A percentile compares a stretch with the other conserved stretches of the same genome.
These are phyloP conservation scores for Gnatocerus cornutus DNA, from an alignment of 2,888 invertebrate species.

Conservation along the genomic window DNA sequence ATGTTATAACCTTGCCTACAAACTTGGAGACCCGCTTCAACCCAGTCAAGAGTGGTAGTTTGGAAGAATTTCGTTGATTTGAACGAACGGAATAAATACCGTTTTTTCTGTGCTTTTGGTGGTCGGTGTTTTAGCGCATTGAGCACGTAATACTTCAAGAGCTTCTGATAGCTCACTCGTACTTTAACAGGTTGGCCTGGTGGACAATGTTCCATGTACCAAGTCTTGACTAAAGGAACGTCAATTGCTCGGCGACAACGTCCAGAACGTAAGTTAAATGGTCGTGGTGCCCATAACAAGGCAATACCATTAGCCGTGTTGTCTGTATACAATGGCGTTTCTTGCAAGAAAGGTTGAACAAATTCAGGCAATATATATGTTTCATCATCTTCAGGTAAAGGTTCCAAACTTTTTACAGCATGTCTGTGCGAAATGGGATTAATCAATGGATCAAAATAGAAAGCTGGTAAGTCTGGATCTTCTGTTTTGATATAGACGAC, in stretches of 20 bases:
- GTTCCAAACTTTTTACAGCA: slow-evolving; percentile 87
- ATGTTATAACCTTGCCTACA: slow-evolving; percentile 99
- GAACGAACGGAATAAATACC: slow-evolving; percentile 98
- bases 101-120: slow-evolving; percentile 98
- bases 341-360: slow-evolving; percentile 93
- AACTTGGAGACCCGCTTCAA: slow-evolving; percentile 98
- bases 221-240: slow-evolving; percentile 96
- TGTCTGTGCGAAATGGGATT: slow-evolving; percentile 98
- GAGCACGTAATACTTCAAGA: slow-evolving; percentile 97
- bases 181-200: slow-evolving; percentile 99
- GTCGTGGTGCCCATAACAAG: slow-evolving; percentile 97
- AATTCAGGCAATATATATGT: slow-evolving; percentile 94
- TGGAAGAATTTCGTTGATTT: slow-evolving; percentile 99
- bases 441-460: slow-evolving; percentile 99
- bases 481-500: slow-evolving; percentile 99
- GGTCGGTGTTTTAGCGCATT: slow-evolving; percentile 98
- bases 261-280: slow-evolving; percentile 96
- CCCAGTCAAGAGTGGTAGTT: slow-evolving; percentile 99
- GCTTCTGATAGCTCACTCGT: slow-evolving; percentile 98
- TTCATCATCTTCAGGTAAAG: slow-evolving; percentile 93
- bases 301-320: slow-evolving; percentile 99
- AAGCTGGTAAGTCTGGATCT: slow-evolving; percentile 99
- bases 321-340: slow-evolving; percentile 97
- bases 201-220: slow-evolving; percentile 97
- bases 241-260: slow-evolving; percentile 95